Evolutionary conservation across 2,797 vertebrate species (phyloP), one percentile per base, ranked within the genome.

Genomic region (Rhinogobio ventralis): DNA sequence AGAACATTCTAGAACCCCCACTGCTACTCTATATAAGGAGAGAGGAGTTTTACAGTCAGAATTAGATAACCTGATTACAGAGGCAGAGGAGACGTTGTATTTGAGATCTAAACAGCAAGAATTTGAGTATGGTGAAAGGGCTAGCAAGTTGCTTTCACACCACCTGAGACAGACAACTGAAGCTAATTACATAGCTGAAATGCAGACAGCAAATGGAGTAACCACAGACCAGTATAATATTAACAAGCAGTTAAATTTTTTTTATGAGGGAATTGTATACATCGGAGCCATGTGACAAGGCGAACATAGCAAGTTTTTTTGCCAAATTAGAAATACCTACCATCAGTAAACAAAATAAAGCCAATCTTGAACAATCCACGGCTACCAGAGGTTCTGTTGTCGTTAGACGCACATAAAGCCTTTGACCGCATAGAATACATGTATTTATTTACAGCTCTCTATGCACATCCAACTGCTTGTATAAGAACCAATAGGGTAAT

Each of bases 71-170:
- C 19, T 20, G 33, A 33, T 33, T 2, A 75, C 69, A 39, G 76
- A 66, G 53, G 36, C 79, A 25, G 46, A 36, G 7, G 76, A 81
- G 25, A 23, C 14, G 20, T 19, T 84, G 13, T 77, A 77, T 49
- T n/a, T 71, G 1, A 42, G 49, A 55, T 81, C 77, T 2, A 36
- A 67, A 13, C 11, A 53, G 4, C 49, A 49, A 20, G 30, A 49
- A 14, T 89, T 79, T 71, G 72, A 89, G 17, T 64, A 81, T 33
- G 69, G 85, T 5, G 36, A 36, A 6, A 36, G 4, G 36, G 36
- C 36, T 36, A 36, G 36, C 36, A 36, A 36, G 36, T 36, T 36
- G 5, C 36, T 36, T 36, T 36, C 36, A 30, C 92, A 62, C 3
- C 51, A 53, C 1, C 17, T 71, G 51, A 36, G 67, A n/a, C 36